phyloP scores from a whole-genome alignment of 2,113 vertebrate genomes.

The Piprites chloris region DNA sequence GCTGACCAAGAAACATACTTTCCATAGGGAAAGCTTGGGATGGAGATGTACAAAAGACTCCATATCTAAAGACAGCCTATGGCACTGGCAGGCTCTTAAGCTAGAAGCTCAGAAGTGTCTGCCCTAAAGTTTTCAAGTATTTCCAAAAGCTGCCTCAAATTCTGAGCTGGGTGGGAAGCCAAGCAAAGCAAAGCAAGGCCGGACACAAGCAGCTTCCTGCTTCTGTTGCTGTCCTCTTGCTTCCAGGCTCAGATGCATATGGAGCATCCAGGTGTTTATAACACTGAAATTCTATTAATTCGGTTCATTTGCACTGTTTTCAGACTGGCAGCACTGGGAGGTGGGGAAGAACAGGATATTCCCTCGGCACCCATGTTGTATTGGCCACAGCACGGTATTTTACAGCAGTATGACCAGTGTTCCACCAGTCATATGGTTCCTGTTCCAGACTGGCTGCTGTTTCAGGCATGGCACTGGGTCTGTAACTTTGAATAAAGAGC shows the following conservation, averaged over 20 bases:
- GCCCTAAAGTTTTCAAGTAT: neutral
- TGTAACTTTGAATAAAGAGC: neutral
- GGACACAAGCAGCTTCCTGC: neutral
- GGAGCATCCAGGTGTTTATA: neutral
- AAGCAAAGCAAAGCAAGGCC: neutral
- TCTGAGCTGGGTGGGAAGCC: neutral
- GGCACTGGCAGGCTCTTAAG: neutral
- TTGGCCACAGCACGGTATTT: neutral
- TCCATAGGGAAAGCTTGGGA: neutral
- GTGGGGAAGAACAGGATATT: neutral
- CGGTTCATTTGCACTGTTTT: neutral
- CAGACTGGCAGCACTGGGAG: rapidly evolving
- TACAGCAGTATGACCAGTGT: neutral
- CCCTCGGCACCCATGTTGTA: neutral
- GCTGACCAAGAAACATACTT: neutral
- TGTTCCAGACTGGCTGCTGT: neutral
- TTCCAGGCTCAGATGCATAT: neutral
- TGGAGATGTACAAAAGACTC: neutral
- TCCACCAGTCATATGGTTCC: neutral
- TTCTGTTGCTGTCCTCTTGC: neutral
- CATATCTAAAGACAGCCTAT: neutral
- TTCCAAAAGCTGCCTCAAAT: neutral
- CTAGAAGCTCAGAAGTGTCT: neutral
- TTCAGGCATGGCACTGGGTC: neutral
- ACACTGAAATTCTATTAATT: neutral